Evolutionary conservation across 2,888 invertebrate species (phyloP).

Genomic region (Pandemis heparana): DNA sequence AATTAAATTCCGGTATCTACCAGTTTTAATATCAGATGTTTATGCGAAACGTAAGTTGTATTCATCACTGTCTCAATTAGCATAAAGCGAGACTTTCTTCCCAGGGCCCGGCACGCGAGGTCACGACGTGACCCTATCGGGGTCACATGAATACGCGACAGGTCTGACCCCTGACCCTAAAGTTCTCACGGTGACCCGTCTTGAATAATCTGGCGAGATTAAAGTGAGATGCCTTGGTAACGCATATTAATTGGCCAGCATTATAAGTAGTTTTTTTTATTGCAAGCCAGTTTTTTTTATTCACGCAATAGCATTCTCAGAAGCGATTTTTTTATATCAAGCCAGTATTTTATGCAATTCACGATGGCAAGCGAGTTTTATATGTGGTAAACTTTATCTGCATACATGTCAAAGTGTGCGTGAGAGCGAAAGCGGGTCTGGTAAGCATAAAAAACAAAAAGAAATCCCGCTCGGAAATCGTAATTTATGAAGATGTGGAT

Average conservation of each 20-base stretch:
- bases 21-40: not conserved
- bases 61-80: constrained; percentile 5
- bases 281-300: too few species aligned
- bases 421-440: too few species aligned
- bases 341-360: too few species aligned
- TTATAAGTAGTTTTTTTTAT: not conserved
- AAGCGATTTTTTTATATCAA: too few species aligned
- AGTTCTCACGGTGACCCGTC: constrained; percentile 71
- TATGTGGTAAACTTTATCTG: too few species aligned
- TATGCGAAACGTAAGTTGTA: not conserved
- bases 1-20: too few species aligned
- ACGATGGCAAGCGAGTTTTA: too few species aligned
- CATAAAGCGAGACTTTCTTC: constrained; percentile 54
- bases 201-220: constrained; percentile 47
- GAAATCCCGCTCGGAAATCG: too few species aligned
- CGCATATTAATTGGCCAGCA: constrained; percentile 1
- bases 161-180: constrained; percentile 73
- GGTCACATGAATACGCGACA: constrained; percentile 65
- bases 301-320: too few species aligned
- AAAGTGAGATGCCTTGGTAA: constrained; percentile 8
- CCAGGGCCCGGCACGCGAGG: constrained; percentile 69
- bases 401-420: too few species aligned
- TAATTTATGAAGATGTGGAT: too few species aligned
- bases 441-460: too few species aligned
- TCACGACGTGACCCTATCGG: constrained; percentile 74